phyloP scores from a whole-genome alignment of 1,140 invertebrate genomes.

The Calephelis nemesis region DNA sequence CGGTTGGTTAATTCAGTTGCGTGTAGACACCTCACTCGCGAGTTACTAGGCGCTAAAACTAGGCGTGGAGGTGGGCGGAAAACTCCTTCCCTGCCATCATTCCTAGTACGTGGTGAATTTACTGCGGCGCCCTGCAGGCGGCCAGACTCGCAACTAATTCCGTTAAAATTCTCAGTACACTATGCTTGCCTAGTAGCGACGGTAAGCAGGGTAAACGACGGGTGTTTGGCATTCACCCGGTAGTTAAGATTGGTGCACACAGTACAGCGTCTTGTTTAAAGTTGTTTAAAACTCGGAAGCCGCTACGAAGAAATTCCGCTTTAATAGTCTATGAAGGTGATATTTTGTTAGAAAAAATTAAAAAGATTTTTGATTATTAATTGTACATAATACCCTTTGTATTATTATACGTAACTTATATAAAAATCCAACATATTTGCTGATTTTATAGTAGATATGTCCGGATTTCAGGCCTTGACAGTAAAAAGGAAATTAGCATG shows the following conservation, averaged over 20 bases:
- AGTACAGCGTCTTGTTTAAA: not conserved
- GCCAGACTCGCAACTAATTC: slow-evolving; percentile 43
- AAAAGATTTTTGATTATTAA: too few species aligned
- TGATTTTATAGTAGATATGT: too few species aligned
- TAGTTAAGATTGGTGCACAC: slow-evolving; percentile 21
- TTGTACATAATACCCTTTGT: too few species aligned
- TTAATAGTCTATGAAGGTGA: too few species aligned
- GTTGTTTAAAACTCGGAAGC: not conserved
- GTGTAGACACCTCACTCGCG: slow-evolving; percentile 56
- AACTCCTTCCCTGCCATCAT: slow-evolving; percentile 37
- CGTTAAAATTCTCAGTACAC: slow-evolving; percentile 49
- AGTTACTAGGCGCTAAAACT: slow-evolving; percentile 63
- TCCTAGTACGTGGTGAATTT: slow-evolving; percentile 40
- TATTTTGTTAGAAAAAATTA: too few species aligned
- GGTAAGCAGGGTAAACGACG: slow-evolving; percentile 37
- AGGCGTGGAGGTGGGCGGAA: slow-evolving; percentile 59
- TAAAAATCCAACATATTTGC: too few species aligned
- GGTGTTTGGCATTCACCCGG: slow-evolving; percentile 32
- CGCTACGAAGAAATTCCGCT: too few species aligned
- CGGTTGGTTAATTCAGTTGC: slow-evolving; percentile 58
- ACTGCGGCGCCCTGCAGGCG: slow-evolving; percentile 50
- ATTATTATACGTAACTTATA: too few species aligned
- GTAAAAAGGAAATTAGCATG: too few species aligned
- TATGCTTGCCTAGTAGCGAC: slow-evolving; percentile 44
- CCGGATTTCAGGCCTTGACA: too few species aligned